Conservation (phyloP, 2,888 invertebrate genomes). For the Brachylomia viminalis region DNA sequence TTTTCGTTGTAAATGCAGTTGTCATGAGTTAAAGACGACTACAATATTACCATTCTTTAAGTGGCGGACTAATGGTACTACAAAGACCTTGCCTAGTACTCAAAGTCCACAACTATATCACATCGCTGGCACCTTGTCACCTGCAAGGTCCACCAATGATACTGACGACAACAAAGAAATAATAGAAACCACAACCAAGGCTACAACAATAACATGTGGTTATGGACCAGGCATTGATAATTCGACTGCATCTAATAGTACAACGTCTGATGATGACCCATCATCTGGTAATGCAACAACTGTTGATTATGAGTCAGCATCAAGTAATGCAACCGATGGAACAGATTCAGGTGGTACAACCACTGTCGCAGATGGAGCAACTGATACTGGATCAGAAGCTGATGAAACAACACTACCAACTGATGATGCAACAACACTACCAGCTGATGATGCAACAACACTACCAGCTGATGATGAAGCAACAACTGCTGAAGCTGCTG, state of each 20-base stretch:
- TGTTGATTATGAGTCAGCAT: not conserved
- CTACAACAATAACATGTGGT: not conserved
- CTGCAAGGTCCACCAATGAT: conserved; percentile 33
- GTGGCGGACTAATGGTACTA: conserved; percentile 82
- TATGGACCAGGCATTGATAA: not conserved
- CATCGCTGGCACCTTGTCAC: conserved; percentile 78
- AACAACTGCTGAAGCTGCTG: not conserved
- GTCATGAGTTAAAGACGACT: conserved; percentile 79
- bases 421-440: too few relatives aligned
- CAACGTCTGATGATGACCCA: not conserved
- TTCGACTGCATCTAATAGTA: not conserved
- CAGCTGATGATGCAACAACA: not conserved
- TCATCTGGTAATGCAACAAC: not conserved
- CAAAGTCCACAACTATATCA: conserved; percentile 77
- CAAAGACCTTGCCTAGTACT: conserved; percentile 72
- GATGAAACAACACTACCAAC: not conserved
- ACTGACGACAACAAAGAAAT: too few relatives aligned
- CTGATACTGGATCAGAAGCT: not conserved
- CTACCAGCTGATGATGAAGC: not conserved
- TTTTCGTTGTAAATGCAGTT: conserved; percentile 78
- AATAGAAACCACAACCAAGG: not conserved
- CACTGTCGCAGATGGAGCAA: too few relatives aligned
- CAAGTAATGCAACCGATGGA: not conserved
- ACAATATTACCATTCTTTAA: conserved; percentile 79
- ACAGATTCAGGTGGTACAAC: not conserved